Base-by-base conservation (phyloP, 2,113 vertebrate species). In the Centrocercus urophasianus region DNA sequence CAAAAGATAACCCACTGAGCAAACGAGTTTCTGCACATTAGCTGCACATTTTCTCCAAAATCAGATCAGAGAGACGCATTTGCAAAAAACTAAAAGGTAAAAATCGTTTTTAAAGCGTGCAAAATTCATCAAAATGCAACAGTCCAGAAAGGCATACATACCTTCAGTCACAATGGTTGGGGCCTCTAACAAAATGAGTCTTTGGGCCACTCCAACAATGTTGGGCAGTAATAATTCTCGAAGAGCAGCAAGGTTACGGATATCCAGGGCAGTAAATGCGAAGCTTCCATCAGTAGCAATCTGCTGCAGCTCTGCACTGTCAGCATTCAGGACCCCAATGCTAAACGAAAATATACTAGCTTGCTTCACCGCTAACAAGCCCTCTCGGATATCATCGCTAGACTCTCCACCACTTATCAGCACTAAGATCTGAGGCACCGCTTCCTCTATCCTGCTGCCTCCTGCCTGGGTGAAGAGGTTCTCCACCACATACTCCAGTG, bases 391-490 rank as follows among this genome's bases (percentile, higher is more conserved):
- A 97, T 99, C 99, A 93, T 99, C 99, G 95, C 98, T 99, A 97
- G 99, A 99, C 59, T 98, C 97, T 91, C 98, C 98, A 75, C 98
- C 98, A 94, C 98, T 99, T 97, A 99, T 97, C 83, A 99, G 97
- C 93, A 99, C 97, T 97, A 99, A 95, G 93, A 98, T 97, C 97
- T 99, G 99, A 63, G 99, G 99, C 36, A 99, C 98, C 8, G 97
- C 98, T 96, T 99, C 98, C 61, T 99, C 98, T 96, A 96, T 98
- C 92, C 99, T 98, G 98, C 99, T 99, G 94, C 99, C 99, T 96
- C 98, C 97, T 21, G 98, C 94, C 96, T 93, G 95, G 64, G 97
- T 98, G 92, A 99, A 99, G 94, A 99, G 97, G 89, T 96, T 98
- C 81, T 98, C 96, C 50, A 98, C 97, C 96, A 99, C 98, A 84